These are phyloP conservation scores for Toxotes jaculatrix DNA, from an alignment of 2,113 vertebrate genomes.

Conservation along the genomic window DNA sequence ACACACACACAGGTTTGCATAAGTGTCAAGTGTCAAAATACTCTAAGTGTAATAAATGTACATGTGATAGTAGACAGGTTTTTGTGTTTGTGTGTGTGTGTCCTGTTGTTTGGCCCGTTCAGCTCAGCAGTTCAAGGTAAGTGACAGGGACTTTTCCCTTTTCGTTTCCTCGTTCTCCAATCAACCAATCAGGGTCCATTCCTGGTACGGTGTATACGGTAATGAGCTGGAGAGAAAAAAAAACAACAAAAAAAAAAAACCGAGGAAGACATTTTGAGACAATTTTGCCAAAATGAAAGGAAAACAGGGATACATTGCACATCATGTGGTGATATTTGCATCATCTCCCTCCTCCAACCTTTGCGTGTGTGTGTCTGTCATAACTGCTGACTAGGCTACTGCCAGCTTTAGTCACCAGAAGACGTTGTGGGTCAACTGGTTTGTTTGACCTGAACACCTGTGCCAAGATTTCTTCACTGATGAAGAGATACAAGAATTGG, in stretches of 20 bases:
- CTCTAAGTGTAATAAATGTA: conserved; percentile 17
- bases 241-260: neutral
- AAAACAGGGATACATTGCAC: too few species aligned
- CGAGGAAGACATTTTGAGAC: neutral
- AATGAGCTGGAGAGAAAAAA: conserved; percentile 87
- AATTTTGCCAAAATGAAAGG: neutral
- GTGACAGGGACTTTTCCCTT: conserved; percentile 99
- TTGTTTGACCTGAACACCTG: too few species aligned
- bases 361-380: neutral
- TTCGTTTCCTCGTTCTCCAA: conserved; percentile 95
- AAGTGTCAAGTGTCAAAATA: conserved; percentile 23
- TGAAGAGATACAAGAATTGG: too few species aligned
- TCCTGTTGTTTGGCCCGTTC: conserved; percentile 56
- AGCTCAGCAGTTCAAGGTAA: conserved; percentile 98
- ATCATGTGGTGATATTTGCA: neutral
- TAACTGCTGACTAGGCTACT: too few species aligned
- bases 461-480: too few species aligned
- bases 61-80: neutral
- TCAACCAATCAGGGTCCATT: conserved; percentile 98
- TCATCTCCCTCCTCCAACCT: neutral
- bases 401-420: too few species aligned
- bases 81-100: conserved; percentile 10
- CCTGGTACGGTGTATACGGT: conserved; percentile 95
- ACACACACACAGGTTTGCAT: conserved; percentile 21
- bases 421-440: too few species aligned